Conservation (phyloP, 2,797 vertebrate genomes). For the Helostoma temminkii region DNA sequence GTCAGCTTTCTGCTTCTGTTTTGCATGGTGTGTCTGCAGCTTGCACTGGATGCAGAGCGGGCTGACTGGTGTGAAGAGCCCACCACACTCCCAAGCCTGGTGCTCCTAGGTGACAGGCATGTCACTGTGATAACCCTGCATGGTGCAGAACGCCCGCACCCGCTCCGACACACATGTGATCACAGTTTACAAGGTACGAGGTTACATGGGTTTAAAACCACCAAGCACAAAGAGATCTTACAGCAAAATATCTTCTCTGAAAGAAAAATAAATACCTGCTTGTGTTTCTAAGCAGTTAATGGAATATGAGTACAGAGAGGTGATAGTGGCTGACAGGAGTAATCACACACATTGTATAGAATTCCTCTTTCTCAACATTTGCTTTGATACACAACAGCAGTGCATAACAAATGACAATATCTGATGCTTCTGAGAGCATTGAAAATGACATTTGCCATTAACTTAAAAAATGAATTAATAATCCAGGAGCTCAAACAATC, state of each 20-base stretch:
- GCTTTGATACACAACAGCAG: constrained; percentile 72
- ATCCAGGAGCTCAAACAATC: constrained; percentile 72
- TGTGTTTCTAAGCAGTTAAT: constrained; percentile 53
- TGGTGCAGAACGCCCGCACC: constrained; percentile 51
- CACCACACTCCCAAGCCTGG: constrained; percentile 51
- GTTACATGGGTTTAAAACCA: constrained; percentile 59
- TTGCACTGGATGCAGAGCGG: constrained; percentile 53
- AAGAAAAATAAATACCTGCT: constrained; percentile 58
- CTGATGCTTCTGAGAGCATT: constrained; percentile 75
- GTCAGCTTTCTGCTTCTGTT: constrained; percentile 83
- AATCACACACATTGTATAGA: constrained; percentile 41
- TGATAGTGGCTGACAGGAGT: constrained; percentile 51
- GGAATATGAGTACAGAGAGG: constrained; percentile 31
- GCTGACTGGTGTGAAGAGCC: constrained; percentile 73
- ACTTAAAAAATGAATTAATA: constrained; percentile 78
- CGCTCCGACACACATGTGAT: constrained; percentile 64
- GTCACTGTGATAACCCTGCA: constrained; percentile 79
- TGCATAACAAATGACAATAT: constrained; percentile 66
- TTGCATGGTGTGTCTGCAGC: constrained; percentile 69
- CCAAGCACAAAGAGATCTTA: constrained; percentile 25
- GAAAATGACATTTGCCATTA: constrained; percentile 79
- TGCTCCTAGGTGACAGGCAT: constrained; percentile 78
- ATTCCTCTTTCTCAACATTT: constrained; percentile 64
- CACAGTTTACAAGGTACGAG: constrained; percentile 57
- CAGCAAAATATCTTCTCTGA: constrained; percentile 38